Percentiles rank a stretch among this genome's conserved stretches.
Conservation (phyloP, 2,797 vertebrate genomes). For the Xenopus petersii region DNA sequence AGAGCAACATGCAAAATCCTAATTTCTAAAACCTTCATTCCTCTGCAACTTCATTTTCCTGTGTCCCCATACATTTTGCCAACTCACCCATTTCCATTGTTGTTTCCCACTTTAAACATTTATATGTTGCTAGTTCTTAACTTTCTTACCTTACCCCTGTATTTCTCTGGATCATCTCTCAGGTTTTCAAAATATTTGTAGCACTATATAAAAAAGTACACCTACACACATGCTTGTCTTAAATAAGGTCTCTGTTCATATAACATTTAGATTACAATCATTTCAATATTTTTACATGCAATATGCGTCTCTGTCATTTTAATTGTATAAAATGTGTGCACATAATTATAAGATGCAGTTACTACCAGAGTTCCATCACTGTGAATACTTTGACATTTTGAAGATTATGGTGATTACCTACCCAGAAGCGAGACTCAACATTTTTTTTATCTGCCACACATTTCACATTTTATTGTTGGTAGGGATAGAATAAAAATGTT, state of each 20-base stretch:
- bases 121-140: too few relatives aligned
- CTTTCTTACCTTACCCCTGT: too few relatives aligned
- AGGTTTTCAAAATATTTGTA: too few relatives aligned
- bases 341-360: not conserved
- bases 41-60: too few relatives aligned
- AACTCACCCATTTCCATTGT: too few relatives aligned
- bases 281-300: not conserved
- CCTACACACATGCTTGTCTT: not conserved
- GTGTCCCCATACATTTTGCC: too few relatives aligned
- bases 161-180: too few relatives aligned
- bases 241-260: not conserved
- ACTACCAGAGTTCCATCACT: not conserved
- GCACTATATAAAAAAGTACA: too few relatives aligned
- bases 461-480: conserved; percentile 26
- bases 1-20: too few relatives aligned
- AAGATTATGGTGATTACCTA: conserved; percentile 16
- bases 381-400: conserved; percentile 4
- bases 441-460: conserved; percentile 13
- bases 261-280: not conserved
- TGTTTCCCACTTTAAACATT: too few relatives aligned
- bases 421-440: not conserved
- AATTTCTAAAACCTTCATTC: too few relatives aligned
- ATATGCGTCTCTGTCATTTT: not conserved
- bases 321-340: not conserved
- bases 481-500: conserved; percentile 17